Evolutionary conservation across 2,113 vertebrate genomes (phyloP).

Genomic region (Chrysemys picta): DNA sequence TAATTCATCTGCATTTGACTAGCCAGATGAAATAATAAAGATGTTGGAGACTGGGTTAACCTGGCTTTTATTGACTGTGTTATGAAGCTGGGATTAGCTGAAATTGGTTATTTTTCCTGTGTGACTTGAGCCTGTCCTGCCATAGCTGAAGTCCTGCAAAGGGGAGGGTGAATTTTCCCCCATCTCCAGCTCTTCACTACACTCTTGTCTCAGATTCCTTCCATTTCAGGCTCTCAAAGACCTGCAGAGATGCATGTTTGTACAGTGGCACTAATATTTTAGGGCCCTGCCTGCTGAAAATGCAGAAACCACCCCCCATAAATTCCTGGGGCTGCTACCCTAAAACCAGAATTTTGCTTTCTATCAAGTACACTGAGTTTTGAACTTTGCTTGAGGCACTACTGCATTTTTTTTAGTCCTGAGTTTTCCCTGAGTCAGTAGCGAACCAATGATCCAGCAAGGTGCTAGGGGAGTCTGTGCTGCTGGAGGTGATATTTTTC

Average conservation of each 20-base stretch:
- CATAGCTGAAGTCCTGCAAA: not conserved
- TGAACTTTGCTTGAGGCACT: not conserved
- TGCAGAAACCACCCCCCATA: not conserved
- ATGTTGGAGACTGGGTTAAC: not conserved
- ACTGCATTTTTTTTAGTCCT: not conserved
- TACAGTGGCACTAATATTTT: not conserved
- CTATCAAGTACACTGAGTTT: not conserved
- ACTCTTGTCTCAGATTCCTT: not conserved
- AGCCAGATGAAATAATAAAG: conserved; percentile 39
- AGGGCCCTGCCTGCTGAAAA: not conserved
- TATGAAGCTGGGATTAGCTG: not conserved
- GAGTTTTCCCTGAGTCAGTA: not conserved
- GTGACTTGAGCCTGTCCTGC: not conserved
- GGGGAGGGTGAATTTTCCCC: not conserved
- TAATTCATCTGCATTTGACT: conserved; percentile 26
- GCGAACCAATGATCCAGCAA: not conserved
- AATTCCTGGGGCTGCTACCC: not conserved
- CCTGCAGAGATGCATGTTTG: not conserved
- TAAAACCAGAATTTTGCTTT: not conserved
- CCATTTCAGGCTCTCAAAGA: not conserved
- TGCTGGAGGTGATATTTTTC: not conserved
- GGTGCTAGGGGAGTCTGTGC: not conserved
- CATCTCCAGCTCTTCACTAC: not conserved
- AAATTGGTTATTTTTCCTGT: conserved; percentile 17
- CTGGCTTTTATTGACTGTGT: conserved; percentile 15